A percentile compares a stretch with the other conserved stretches of the same genome.
Conservation (phyloP, 2,888 invertebrate species). For the Caradrina kadenii region DNA sequence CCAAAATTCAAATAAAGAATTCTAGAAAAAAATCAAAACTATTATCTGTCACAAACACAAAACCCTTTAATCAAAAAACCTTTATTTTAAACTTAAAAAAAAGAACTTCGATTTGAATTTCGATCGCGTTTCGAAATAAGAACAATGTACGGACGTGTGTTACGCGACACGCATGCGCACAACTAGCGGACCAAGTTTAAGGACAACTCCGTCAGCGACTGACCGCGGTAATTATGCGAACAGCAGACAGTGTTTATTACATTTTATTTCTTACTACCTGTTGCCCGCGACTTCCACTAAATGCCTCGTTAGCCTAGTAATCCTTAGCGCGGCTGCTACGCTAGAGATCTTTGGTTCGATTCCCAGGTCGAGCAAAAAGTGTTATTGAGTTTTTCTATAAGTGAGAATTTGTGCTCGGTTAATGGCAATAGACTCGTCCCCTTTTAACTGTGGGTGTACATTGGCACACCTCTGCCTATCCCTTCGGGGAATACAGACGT, state of each 20-base stretch:
- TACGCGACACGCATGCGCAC: constrained; percentile 69
- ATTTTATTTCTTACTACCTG: neutral
- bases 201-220: constrained; percentile 67
- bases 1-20: neutral
- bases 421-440: too few relatives aligned
- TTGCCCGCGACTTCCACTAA: too few relatives aligned
- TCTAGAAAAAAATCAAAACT: neutral
- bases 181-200: constrained; percentile 78
- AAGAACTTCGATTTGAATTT: constrained; percentile 41
- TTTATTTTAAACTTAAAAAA: neutral
- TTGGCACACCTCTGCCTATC: too few relatives aligned
- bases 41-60: constrained; percentile 3
- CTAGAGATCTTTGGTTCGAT: too few relatives aligned
- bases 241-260: constrained; percentile 8
- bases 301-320: too few relatives aligned
- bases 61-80: neutral
- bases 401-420: too few relatives aligned
- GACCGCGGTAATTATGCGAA: constrained; percentile 48
- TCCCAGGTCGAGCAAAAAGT: too few relatives aligned
- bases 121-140: constrained; percentile 62
- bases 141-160: constrained; percentile 68
- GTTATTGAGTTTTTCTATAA: too few relatives aligned
- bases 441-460: too few relatives aligned
- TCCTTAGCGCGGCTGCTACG: too few relatives aligned
- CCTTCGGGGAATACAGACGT: too few relatives aligned